phyloP scores from a whole-genome alignment of 2,797 vertebrate genomes.

The Trachurus trachurus region DNA sequence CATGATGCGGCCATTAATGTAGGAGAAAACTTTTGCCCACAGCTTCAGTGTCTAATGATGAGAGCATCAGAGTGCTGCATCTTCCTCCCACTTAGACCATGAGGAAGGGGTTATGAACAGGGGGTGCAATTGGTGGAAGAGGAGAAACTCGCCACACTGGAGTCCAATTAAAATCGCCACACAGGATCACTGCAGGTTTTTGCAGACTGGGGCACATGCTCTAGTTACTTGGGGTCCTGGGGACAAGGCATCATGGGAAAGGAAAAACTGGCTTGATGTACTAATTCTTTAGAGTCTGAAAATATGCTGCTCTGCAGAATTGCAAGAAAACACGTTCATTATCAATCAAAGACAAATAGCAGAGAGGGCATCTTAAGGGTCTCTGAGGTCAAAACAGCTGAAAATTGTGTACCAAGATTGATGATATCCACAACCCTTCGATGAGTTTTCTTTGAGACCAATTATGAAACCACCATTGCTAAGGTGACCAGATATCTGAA shows the following conservation, averaged over 20 bases:
- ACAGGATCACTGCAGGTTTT: constrained; percentile 52
- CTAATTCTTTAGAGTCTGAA: constrained; percentile 38
- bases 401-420: constrained; percentile 50
- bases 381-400: constrained; percentile 47
- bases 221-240: constrained; percentile 37
- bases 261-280: constrained; percentile 58
- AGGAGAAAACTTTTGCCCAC: constrained; percentile 23
- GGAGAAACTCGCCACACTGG: constrained; percentile 52
- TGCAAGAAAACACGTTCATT: constrained; percentile 29
- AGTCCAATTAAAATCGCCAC: constrained; percentile 80
- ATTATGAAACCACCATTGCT: background rate
- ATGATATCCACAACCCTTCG: constrained; percentile 51
- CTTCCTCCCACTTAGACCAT: constrained; percentile 32
- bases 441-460: constrained; percentile 32
- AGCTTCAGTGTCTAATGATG: constrained; percentile 33
- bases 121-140: constrained; percentile 30
- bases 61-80: constrained; percentile 35
- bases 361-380: constrained; percentile 45
- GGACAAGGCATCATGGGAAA: constrained; percentile 50
- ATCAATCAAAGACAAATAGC: constrained; percentile 59
- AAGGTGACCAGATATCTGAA: too few species aligned
- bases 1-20: constrained; percentile 42
- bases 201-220: constrained; percentile 28
- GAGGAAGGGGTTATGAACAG: constrained; percentile 13
- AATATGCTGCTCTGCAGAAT: constrained; percentile 62